These are phyloP conservation scores for Drosophila mulleri DNA, from an alignment of 2,888 invertebrate species.

Conservation along the genomic window DNA sequence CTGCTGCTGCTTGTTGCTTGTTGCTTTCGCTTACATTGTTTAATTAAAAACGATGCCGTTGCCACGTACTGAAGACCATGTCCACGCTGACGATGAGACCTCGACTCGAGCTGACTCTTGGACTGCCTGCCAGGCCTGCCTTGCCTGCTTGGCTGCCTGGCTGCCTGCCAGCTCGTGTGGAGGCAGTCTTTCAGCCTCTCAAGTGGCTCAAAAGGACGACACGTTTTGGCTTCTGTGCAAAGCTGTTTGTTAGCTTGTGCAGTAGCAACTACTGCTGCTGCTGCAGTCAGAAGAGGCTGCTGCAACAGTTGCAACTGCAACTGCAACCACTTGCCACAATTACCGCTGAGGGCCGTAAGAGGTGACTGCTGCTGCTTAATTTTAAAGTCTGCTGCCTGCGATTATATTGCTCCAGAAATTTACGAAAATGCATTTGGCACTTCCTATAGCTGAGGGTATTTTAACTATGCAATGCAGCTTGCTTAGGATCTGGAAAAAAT, in stretches of 20 bases:
- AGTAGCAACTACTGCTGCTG: slow-evolving; percentile 50
- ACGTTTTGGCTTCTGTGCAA: slow-evolving; percentile 79
- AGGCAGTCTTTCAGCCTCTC: slow-evolving; percentile 43
- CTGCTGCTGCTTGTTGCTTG: background rate
- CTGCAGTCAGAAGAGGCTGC: slow-evolving; percentile 47
- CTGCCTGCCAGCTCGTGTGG: slow-evolving; percentile 9
- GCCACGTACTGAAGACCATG: slow-evolving; percentile 67
- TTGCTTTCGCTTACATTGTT: slow-evolving; percentile 79
- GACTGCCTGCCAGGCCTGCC: background rate
- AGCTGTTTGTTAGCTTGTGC: slow-evolving; percentile 61
- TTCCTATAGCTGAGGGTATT: background rate
- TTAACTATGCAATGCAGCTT: slow-evolving; percentile 2
- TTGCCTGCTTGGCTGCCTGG: too few relatives aligned
- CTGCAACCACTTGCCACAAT: slow-evolving; percentile 73
- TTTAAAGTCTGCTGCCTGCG: slow-evolving; percentile 68
- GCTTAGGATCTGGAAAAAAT: background rate
- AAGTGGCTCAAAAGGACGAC: slow-evolving; percentile 79
- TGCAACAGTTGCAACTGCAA: slow-evolving; percentile 42
- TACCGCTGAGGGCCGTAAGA: slow-evolving; percentile 50
- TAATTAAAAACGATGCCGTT: slow-evolving; percentile 81
- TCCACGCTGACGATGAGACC: slow-evolving; percentile 46
- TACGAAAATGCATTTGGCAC: slow-evolving; percentile 67
- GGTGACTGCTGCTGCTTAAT: slow-evolving; percentile 67
- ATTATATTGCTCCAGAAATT: slow-evolving; percentile 83
- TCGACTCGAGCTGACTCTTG: slow-evolving; percentile 22